Evolutionary conservation across 2,888 invertebrate species (phyloP).

Genomic region (Rhopalosiphum nymphaeae): DNA sequence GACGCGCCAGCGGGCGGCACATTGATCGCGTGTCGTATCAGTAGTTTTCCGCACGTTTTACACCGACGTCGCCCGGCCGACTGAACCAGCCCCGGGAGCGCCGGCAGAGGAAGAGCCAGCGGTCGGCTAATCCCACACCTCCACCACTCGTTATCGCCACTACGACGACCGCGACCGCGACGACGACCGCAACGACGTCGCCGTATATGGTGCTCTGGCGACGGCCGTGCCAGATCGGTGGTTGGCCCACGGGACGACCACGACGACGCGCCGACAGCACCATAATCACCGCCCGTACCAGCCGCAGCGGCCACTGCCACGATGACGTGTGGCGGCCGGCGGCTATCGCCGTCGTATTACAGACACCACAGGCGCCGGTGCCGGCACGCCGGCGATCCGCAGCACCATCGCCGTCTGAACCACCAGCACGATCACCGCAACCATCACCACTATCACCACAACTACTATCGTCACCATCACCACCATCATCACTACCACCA

Average conservation of each 20-base stretch:
- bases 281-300: slow-evolving; percentile 44
- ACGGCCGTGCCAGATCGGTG: slow-evolving; percentile 65
- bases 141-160: neutral
- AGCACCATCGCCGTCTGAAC: neutral
- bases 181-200: neutral
- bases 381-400: slow-evolving; percentile 67
- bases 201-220: slow-evolving; percentile 66
- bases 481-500: neutral
- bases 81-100: neutral
- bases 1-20: neutral
- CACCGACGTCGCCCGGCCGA: neutral
- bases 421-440: neutral
- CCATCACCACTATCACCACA: neutral
- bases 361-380: slow-evolving; percentile 69
- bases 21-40: neutral
- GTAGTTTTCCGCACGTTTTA: neutral
- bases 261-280: slow-evolving; percentile 7
- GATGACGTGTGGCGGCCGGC: slow-evolving; percentile 38
- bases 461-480: slow-evolving; percentile 5
- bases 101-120: neutral
- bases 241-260: neutral
- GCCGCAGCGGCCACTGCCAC: slow-evolving; percentile 68
- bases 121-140: neutral
- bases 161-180: no score
- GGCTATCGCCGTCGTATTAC: slow-evolving; percentile 69